Evolutionary conservation across 2,113 vertebrate genomes (phyloP).

Genomic region (Xiphias gladius): DNA sequence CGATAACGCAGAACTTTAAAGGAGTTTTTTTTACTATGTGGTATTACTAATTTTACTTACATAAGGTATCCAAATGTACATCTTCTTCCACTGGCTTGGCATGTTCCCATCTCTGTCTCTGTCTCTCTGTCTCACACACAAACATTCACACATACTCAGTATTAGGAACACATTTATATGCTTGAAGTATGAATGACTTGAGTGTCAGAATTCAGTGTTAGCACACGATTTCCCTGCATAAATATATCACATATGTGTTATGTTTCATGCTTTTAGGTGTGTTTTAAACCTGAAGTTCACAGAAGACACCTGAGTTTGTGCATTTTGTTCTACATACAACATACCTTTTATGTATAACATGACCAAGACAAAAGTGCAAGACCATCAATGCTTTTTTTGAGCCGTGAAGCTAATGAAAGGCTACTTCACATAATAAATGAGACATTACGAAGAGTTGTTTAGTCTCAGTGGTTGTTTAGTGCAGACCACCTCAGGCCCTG

Average conservation of each 20-base stretch:
- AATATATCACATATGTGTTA: not conserved
- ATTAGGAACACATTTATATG: not conserved
- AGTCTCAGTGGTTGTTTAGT: constrained; percentile 77
- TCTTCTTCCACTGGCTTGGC: not conserved
- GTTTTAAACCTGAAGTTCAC: not conserved
- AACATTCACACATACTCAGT: not conserved
- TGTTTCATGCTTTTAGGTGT: not conserved
- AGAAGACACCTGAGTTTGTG: not conserved
- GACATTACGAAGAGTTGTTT: constrained; percentile 80
- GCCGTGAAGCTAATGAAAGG: constrained; percentile 67
- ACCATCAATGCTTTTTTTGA: constrained; percentile 39
- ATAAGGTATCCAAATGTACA: not conserved
- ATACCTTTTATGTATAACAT: constrained; percentile 22
- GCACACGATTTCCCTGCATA: not conserved
- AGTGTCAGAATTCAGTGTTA: not conserved
- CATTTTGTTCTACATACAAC: constrained; percentile 7
- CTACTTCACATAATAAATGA: constrained; percentile 67
- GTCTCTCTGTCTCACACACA: not conserved
- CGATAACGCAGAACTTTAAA: not conserved
- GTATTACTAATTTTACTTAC: not conserved
- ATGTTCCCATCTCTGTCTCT: not conserved
- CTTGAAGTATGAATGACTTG: not conserved
- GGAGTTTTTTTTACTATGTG: not conserved
- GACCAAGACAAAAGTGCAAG: constrained; percentile 26
- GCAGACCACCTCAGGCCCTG: constrained; percentile 69